These are phyloP conservation scores for Motacilla alba DNA, from an alignment of 2,113 vertebrate genomes.

Conservation along the genomic window DNA sequence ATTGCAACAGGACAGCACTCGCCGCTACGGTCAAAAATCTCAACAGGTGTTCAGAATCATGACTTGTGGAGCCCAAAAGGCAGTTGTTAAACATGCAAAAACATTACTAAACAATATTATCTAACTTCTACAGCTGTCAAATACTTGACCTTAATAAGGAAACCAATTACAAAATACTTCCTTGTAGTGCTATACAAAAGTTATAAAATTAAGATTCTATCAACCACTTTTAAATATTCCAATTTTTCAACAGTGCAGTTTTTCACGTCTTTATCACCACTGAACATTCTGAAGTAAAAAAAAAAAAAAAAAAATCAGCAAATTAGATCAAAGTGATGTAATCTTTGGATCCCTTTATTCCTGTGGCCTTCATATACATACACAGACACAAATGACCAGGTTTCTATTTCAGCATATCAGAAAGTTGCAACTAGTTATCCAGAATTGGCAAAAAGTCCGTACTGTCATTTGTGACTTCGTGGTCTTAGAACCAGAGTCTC, in stretches of 20 bases:
- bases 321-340: conserved; percentile 71
- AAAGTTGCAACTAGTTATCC: conserved; percentile 37
- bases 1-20: conserved; percentile 63
- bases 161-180: conserved; percentile 74
- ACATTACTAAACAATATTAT: conserved; percentile 63
- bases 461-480: conserved; percentile 17
- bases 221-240: conserved; percentile 67
- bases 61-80: conserved; percentile 64
- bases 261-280: conserved; percentile 61
- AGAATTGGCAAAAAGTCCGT: conserved; percentile 49
- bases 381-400: conserved; percentile 68
- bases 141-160: conserved; percentile 66
- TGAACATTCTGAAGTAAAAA: conserved; percentile 51
- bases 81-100: conserved; percentile 73
- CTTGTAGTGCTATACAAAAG: conserved; percentile 80
- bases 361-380: conserved; percentile 72
- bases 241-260: conserved; percentile 60
- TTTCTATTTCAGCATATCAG: not conserved
- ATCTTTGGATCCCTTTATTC: conserved; percentile 84
- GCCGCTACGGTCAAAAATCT: conserved; percentile 50
- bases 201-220: conserved; percentile 74
- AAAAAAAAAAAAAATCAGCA: conserved; percentile 39
- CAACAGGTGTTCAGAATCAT: conserved; percentile 20
- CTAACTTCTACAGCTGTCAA: conserved; percentile 60
- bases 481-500: conserved; percentile 20